Evolutionary conservation across 2,797 vertebrate genomes (phyloP).

Genomic region (Lophotriccus pileatus): DNA sequence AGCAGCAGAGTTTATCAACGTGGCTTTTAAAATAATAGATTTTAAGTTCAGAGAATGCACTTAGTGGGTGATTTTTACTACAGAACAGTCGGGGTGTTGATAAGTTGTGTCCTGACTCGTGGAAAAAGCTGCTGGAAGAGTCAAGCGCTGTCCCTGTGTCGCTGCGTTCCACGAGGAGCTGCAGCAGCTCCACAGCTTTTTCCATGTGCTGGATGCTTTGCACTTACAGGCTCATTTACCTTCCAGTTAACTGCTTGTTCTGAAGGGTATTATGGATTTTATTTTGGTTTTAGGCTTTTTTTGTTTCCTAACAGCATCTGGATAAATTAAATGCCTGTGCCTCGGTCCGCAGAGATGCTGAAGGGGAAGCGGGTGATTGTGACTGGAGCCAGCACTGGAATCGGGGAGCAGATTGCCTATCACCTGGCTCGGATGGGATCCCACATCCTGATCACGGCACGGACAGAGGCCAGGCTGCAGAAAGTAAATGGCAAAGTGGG

Average conservation of each 20-base stretch:
- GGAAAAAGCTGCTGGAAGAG: neutral
- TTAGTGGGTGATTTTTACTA: neutral
- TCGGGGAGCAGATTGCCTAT: conserved; percentile 76
- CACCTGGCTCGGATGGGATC: conserved; percentile 76
- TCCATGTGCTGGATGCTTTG: neutral
- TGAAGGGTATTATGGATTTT: neutral
- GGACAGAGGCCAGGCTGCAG: conserved; percentile 69
- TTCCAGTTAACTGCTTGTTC: neutral
- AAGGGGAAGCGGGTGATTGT: conserved; percentile 75
- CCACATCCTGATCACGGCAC: conserved; percentile 73
- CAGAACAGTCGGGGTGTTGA: neutral
- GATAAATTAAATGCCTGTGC: neutral
- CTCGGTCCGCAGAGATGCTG: conserved; percentile 71
- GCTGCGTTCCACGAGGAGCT: neutral
- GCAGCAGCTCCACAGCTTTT: neutral
- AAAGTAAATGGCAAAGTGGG: conserved; percentile 62
- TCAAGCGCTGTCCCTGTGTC: rapidly evolving
- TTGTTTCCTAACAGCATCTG: neutral
- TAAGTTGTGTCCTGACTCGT: neutral
- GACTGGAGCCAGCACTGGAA: conserved; percentile 77
- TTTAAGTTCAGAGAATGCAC: neutral
- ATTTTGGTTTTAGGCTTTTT: neutral
- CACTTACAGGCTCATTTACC: rapidly evolving
- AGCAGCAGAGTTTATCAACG: neutral
- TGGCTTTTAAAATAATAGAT: neutral